Conservation (phyloP, 2,113 vertebrate genomes). For the Petrocephalus microphthalmus region DNA sequence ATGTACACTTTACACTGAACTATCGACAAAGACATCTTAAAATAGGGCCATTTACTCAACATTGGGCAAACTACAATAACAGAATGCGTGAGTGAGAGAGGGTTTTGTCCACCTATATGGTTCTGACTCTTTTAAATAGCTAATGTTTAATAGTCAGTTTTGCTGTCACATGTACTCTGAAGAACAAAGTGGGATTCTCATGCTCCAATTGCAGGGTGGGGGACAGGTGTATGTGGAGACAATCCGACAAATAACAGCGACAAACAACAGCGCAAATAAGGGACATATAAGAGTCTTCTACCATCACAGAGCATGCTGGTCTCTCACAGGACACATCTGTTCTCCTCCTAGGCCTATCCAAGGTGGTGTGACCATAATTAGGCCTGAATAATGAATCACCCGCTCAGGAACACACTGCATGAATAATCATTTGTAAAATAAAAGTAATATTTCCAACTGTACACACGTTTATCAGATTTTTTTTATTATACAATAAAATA, state of each 20-base stretch:
- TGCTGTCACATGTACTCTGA: neutral
- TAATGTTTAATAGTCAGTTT: too few relatives aligned
- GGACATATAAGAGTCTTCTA: neutral
- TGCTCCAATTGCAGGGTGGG: neutral
- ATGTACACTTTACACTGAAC: neutral
- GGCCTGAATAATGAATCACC: slow-evolving; percentile 54
- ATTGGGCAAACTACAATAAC: neutral
- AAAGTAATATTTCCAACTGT: neutral
- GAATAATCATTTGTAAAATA: slow-evolving; percentile 50
- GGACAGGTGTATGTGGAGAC: neutral
- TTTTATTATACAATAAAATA: neutral
- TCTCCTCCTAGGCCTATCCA: neutral
- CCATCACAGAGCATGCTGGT: neutral
- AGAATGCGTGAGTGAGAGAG: neutral
- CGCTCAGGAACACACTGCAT: slow-evolving; percentile 48
- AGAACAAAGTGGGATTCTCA: neutral
- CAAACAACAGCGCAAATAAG: neutral
- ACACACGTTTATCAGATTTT: slow-evolving; percentile 2
- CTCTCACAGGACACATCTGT: slow-evolving; percentile 43
- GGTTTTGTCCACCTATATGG: neutral
- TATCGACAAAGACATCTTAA: neutral
- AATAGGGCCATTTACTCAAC: neutral
- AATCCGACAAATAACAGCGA: too few relatives aligned
- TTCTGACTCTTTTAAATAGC: neutral
- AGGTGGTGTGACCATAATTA: slow-evolving; percentile 51